These are phyloP conservation scores for Trichogramma dendrolimi DNA, from an alignment of 2,888 invertebrate genomes.

Conservation along the genomic window DNA sequence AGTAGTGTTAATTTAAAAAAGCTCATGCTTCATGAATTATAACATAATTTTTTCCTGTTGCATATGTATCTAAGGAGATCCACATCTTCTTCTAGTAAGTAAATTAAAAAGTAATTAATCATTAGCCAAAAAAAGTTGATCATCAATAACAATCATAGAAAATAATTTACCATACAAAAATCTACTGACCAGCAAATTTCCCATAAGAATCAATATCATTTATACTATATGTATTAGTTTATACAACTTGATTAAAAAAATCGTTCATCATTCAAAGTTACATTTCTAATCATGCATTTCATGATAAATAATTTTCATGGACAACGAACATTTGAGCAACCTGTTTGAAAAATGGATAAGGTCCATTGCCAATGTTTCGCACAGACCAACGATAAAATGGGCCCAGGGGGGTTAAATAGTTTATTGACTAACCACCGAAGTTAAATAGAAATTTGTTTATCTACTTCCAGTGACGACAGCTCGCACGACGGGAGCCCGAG, in stretches of 20 bases:
- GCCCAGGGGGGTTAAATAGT: conserved; percentile 10
- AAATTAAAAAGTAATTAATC: conserved; percentile 21
- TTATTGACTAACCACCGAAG: conserved; percentile 20
- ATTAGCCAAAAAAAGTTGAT: conserved; percentile 12
- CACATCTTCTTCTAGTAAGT: conserved; percentile 27
- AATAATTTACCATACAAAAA: background rate
- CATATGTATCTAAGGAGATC: conserved; percentile 27
- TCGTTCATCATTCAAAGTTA: background rate
- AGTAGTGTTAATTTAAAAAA: conserved; percentile 10
- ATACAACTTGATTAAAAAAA: background rate
- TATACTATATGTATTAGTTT: background rate
- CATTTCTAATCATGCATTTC: background rate
- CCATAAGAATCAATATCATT: background rate
- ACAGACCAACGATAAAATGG: background rate
- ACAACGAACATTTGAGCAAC: conserved; percentile 2
- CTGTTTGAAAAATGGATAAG: conserved; percentile 28
- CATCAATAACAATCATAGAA: background rate
- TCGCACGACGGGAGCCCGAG: conserved; percentile 60
- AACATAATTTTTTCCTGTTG: conserved; percentile 25
- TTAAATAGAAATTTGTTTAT: conserved; percentile 29
- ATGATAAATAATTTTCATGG: background rate
- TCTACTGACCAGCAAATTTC: background rate
- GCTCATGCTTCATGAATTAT: conserved; percentile 7
- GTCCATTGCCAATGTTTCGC: conserved; percentile 26
- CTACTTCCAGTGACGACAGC: conserved; percentile 53